Evolutionary conservation across 2,797 vertebrate genomes (phyloP).

Genomic region (Acanthis flammea): DNA sequence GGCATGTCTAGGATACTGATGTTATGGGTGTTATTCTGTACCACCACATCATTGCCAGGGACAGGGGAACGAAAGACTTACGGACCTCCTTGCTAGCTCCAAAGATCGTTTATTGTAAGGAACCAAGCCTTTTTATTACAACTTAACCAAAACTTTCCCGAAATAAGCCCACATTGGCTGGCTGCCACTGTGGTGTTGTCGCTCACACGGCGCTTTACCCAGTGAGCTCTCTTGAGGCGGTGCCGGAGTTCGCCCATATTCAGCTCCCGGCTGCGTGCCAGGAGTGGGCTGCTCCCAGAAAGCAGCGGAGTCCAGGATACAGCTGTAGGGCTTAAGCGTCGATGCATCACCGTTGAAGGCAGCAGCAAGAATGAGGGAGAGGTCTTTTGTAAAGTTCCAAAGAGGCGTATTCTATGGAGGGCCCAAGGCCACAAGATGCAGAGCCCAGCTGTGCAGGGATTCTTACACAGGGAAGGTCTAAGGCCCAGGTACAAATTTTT

Average conservation of each 20-base stretch:
- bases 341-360: neutral
- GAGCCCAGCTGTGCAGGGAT: neutral
- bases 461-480: neutral
- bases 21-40: neutral
- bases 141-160: neutral
- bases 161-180: too few species aligned
- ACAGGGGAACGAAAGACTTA: neutral
- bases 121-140: neutral
- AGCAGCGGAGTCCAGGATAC: neutral
- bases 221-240: neutral
- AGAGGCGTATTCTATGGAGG: fast-evolving
- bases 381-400: neutral
- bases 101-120: neutral
- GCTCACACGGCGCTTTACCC: fast-evolving
- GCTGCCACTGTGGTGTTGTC: neutral
- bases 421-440: too few species aligned
- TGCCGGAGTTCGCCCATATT: neutral
- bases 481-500: neutral
- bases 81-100: neutral
- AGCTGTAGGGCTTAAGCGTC: neutral
- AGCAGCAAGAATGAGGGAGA: neutral
- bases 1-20: too few species aligned
- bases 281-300: neutral
- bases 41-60: too few species aligned
- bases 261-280: neutral